Conservation (phyloP, 2,888 invertebrate genomes). For the Steinernema scapterisci region DNA sequence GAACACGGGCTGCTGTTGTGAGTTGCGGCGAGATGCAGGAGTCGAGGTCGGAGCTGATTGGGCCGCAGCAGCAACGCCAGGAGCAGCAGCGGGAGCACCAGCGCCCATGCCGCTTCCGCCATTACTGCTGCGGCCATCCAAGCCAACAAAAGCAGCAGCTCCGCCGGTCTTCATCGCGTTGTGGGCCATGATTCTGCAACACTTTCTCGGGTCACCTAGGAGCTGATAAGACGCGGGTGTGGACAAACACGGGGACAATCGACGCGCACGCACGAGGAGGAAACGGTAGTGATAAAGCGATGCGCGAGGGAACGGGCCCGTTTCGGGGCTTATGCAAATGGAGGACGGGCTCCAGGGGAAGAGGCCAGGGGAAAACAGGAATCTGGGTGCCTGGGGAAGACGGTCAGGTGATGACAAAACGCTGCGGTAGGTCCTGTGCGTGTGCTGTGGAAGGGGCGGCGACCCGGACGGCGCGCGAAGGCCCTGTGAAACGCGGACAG, state of each 20-base stretch:
- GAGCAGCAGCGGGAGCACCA: not conserved
- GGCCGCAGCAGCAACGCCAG: slow-evolving; percentile 26
- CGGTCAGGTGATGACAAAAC: slow-evolving; percentile 28
- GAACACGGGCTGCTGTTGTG: not conserved
- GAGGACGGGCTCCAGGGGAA: no score
- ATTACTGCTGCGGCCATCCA: slow-evolving; percentile 14
- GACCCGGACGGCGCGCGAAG: slow-evolving; percentile 9
- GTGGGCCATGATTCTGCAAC: slow-evolving; percentile 26
- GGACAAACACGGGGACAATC: not conserved
- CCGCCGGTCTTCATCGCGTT: slow-evolving; percentile 3
- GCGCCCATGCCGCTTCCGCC: not conserved
- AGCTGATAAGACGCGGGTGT: not conserved
- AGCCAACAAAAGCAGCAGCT: slow-evolving; percentile 13
- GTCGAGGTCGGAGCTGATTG: not conserved
- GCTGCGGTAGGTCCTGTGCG: slow-evolving; percentile 21
- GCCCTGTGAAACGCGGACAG: slow-evolving; percentile 14
- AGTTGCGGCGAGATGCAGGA: not conserved
- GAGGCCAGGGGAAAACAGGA: slow-evolving; percentile 3
- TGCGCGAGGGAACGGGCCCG: slow-evolving; percentile 1
- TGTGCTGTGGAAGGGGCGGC: not conserved
- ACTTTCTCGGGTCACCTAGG: no score
- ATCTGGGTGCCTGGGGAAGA: slow-evolving; percentile 8
- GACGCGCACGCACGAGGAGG: not conserved
- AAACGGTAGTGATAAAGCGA: not conserved
- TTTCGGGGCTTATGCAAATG: not conserved